phyloP scores from a whole-genome alignment of 2,113 vertebrate genomes.

The Chaetodon trifascialis region DNA sequence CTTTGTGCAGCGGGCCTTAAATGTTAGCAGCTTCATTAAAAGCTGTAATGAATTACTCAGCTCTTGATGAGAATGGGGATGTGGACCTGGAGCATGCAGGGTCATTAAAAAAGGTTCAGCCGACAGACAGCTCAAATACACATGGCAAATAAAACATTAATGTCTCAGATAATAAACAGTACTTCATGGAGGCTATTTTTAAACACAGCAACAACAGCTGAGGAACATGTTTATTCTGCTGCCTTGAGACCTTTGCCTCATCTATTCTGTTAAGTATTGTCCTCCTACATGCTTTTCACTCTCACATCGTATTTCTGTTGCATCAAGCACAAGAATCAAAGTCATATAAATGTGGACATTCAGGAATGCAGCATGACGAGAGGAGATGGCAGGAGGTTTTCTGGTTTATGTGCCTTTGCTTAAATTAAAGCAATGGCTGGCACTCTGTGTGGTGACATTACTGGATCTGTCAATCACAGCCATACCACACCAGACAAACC shows the following conservation, averaged over 20 bases:
- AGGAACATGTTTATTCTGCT: not conserved
- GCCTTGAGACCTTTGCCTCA: not conserved
- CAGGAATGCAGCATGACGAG: not conserved
- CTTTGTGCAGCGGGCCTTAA: slow-evolving; percentile 42
- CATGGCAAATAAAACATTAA: not conserved
- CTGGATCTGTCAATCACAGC: not conserved
- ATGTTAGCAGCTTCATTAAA: slow-evolving; percentile 67
- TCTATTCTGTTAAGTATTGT: slow-evolving; percentile 7
- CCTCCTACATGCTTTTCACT: slow-evolving; percentile 8
- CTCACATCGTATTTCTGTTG: not conserved
- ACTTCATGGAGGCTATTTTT: slow-evolving; percentile 42
- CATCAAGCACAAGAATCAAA: not conserved
- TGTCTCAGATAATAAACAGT: slow-evolving; percentile 3
- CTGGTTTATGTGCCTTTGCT: not conserved
- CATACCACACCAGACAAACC: not conserved
- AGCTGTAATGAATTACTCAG: slow-evolving; percentile 63
- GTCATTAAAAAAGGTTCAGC: slow-evolving; percentile 15
- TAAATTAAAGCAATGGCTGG: not conserved
- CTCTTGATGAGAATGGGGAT: slow-evolving; percentile 45
- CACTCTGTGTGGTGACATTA: not conserved
- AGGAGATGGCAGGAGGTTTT: too few relatives aligned
- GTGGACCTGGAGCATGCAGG: slow-evolving; percentile 24
- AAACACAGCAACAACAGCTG: not conserved
- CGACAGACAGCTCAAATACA: slow-evolving; percentile 9
- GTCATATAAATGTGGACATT: not conserved